Evolutionary conservation across 1,140 invertebrate genomes (phyloP).

Genomic region (Eufriesea mexicana): DNA sequence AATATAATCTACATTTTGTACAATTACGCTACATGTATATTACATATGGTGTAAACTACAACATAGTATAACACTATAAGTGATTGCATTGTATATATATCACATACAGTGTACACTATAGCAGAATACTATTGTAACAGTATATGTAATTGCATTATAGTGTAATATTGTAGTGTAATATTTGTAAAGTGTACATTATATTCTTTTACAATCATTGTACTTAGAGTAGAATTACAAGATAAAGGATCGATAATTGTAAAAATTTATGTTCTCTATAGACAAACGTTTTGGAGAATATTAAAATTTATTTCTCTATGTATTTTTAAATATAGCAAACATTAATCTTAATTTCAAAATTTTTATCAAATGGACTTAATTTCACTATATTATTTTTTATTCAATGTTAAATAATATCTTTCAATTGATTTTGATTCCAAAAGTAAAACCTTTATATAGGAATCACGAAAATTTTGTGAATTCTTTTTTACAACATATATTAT

Average conservation of each 20-base stretch:
- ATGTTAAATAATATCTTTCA: slow-evolving; percentile 30
- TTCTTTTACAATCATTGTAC: slow-evolving; percentile 24
- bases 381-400: slow-evolving; percentile 26
- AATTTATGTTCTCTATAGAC: neutral
- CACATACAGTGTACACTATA: neutral
- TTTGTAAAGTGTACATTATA: slow-evolving; percentile 36
- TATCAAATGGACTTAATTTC: neutral
- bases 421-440: neutral
- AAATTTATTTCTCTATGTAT: neutral
- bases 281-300: slow-evolving; percentile 11
- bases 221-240: slow-evolving; percentile 29
- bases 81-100: slow-evolving; percentile 33
- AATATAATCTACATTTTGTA: neutral
- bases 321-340: slow-evolving; percentile 40
- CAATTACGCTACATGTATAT: neutral
- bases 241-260: slow-evolving; percentile 9
- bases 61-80: slow-evolving; percentile 25
- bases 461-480: slow-evolving; percentile 47
- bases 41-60: neutral
- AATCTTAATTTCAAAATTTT: neutral
- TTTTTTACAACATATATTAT: slow-evolving; percentile 26
- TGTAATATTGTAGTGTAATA: slow-evolving; percentile 9
- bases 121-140: neutral
- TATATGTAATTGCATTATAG: slow-evolving; percentile 3
- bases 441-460: slow-evolving; percentile 20